These are phyloP conservation scores for Drosophila greeni DNA, from an alignment of 2,888 invertebrate genomes.

Conservation along the genomic window DNA sequence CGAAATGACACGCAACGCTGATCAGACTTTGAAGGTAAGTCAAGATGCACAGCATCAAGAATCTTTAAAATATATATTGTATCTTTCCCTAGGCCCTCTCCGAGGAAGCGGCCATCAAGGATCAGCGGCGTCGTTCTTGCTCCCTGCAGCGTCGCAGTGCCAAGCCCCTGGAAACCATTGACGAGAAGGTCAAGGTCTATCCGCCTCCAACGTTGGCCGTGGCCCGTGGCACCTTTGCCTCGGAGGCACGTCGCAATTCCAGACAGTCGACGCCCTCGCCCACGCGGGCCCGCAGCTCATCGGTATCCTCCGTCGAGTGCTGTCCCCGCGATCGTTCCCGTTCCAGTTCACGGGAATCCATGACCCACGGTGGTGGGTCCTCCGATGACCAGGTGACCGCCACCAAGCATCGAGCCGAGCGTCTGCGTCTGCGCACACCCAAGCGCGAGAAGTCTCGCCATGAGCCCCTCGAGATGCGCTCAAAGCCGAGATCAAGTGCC, in stretches of 20 bases:
- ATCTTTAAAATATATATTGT: neutral
- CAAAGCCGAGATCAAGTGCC: slow-evolving; percentile 42
- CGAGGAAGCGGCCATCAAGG: slow-evolving; percentile 79
- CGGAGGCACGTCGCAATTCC: slow-evolving; percentile 72
- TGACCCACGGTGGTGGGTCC: slow-evolving; percentile 65
- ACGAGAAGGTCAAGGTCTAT: slow-evolving; percentile 74
- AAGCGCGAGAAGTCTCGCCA: slow-evolving; percentile 66
- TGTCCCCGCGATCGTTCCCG: slow-evolving; percentile 75
- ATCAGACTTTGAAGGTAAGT: slow-evolving; percentile 80
- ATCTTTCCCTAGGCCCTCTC: slow-evolving; percentile 79
- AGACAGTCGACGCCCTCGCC: slow-evolving; percentile 66
- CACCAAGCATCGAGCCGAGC: slow-evolving; percentile 61
- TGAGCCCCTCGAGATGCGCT: slow-evolving; percentile 44
- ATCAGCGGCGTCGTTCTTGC: slow-evolving; percentile 75
- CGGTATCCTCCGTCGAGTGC: slow-evolving; percentile 76
- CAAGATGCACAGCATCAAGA: neutral
- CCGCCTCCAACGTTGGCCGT: slow-evolving; percentile 59
- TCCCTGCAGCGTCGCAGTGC: slow-evolving; percentile 73
- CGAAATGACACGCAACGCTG: slow-evolving; percentile 82
- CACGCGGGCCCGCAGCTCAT: slow-evolving; percentile 72
- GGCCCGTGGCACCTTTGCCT: slow-evolving; percentile 68
- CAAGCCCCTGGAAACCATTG: slow-evolving; percentile 78
- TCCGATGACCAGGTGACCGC: slow-evolving; percentile 65
- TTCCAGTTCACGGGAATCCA: slow-evolving; percentile 74
- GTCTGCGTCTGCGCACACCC: slow-evolving; percentile 65